Conservation (phyloP, 2,113 vertebrate species). For the Morone saxatilis region DNA sequence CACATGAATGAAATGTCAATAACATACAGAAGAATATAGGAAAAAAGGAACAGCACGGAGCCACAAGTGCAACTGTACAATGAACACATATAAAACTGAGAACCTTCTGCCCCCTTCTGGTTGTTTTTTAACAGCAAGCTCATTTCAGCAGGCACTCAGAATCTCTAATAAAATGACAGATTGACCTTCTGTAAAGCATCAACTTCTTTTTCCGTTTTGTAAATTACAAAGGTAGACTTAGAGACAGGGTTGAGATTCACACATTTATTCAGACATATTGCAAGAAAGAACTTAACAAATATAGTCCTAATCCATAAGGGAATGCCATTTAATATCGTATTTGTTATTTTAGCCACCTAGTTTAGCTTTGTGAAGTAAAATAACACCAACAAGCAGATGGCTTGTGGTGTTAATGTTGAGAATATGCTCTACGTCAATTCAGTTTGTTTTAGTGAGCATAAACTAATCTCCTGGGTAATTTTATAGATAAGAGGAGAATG, state of each 20-base stretch:
- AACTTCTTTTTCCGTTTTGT: no score
- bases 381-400: not conserved
- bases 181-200: not conserved
- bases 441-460: not conserved
- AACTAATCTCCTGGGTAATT: no score
- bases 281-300: not conserved
- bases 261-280: not conserved
- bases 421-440: not conserved
- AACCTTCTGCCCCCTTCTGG: slow-evolving; percentile 69
- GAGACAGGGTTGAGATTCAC: not conserved
- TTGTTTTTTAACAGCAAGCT: not conserved
- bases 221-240: no score
- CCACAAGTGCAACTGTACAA: not conserved
- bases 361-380: not conserved
- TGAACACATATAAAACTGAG: not conserved
- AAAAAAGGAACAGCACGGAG: not conserved
- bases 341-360: not conserved
- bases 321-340: not conserved
- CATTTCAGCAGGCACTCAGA: not conserved
- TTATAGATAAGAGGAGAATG: not conserved
- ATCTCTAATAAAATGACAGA: not conserved
- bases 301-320: no score
- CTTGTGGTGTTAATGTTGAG: not conserved
- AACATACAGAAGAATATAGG: not conserved
- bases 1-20: not conserved